Percentiles rank a stretch among this genome's conserved stretches.
These are phyloP conservation scores for Chaetodon trifasciatus DNA, from an alignment of 2,797 vertebrate species.

Conservation along the genomic window DNA sequence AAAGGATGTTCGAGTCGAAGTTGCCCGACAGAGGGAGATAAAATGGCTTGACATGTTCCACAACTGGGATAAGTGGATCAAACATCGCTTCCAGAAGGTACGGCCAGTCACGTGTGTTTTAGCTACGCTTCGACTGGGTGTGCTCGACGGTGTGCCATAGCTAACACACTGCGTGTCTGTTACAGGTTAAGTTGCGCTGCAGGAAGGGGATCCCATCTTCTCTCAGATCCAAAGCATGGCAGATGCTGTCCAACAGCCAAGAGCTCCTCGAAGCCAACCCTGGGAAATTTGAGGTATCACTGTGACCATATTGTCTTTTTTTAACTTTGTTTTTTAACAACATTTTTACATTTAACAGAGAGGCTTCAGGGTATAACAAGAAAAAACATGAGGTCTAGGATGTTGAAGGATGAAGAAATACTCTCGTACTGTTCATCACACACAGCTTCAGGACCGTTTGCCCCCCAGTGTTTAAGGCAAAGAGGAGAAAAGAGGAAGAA, in stretches of 20 bases:
- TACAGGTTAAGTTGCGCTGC: constrained; percentile 93
- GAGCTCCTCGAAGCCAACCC: constrained; percentile 90
- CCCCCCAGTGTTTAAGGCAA: neutral
- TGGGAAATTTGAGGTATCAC: constrained; percentile 90
- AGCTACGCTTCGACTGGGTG: neutral
- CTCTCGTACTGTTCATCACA: neutral
- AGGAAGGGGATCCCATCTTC: constrained; percentile 94
- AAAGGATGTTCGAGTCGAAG: constrained; percentile 86
- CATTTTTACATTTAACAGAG: neutral
- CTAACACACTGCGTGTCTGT: neutral
- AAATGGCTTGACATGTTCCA: constrained; percentile 96
- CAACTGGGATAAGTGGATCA: constrained; percentile 94
- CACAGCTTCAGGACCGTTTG: neutral
- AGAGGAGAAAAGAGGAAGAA: neutral
- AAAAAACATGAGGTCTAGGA: neutral
- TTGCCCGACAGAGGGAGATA: constrained; percentile 92
- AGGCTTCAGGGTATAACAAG: neutral
- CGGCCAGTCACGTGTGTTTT: neutral
- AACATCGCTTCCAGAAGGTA: constrained; percentile 93
- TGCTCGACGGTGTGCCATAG: neutral
- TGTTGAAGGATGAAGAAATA: neutral
- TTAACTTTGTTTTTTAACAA: neutral
- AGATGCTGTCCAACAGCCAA: constrained; percentile 92
- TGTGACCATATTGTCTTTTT: neutral
- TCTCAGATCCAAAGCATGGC: constrained; percentile 91